Conservation (phyloP, 2,113 vertebrate species). For the Actenoides lindsayi region DNA sequence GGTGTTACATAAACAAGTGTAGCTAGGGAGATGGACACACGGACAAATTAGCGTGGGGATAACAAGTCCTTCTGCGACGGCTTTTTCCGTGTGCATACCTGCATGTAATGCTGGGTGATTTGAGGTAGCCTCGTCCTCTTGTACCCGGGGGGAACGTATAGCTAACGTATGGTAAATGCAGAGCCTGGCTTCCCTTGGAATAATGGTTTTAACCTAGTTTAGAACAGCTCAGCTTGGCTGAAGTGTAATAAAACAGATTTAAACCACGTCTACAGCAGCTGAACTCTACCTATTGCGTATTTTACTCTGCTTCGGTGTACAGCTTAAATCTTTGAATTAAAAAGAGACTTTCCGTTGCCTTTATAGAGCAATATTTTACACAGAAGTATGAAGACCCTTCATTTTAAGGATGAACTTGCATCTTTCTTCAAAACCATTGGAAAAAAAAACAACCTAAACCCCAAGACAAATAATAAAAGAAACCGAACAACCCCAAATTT, state of each 20-base stretch:
- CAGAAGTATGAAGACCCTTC: background rate
- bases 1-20: background rate
- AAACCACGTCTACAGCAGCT: background rate
- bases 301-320: background rate
- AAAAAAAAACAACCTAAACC: background rate
- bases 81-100: background rate
- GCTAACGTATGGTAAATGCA: background rate
- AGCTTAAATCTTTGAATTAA: background rate
- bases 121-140: background rate
- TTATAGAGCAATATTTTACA: background rate
- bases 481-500: background rate
- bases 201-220: background rate
- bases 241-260: background rate
- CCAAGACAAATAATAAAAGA: background rate
- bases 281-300: background rate
- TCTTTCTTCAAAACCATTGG: background rate
- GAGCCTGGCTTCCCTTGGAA: background rate
- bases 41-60: slow-evolving; percentile 1
- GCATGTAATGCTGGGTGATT: background rate
- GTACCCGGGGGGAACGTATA: background rate
- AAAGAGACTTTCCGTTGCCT: background rate
- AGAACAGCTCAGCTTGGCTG: background rate
- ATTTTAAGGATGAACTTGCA: background rate
- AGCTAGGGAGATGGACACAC: background rate
- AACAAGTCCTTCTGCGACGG: background rate